Percentiles rank a stretch among this genome's conserved stretches.
These are phyloP conservation scores for human DNA, from an alignment of 2,113 vertebrate genomes.

Conservation along the genomic window GRCh38 chr5:141657501-141658000, in stretches of 20 bases:
- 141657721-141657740: background rate
- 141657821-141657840: slow-evolving; percentile 7
- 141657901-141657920: background rate
- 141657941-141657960: background rate
- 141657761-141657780: background rate
- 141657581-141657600: background rate
- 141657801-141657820: background rate
- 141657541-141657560: background rate
- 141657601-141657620: background rate
- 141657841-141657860: background rate
- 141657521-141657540: background rate
- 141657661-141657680: background rate
- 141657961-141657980: background rate
- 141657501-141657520: background rate
- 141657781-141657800: background rate
- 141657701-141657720: background rate
- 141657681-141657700: background rate
- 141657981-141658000: background rate
- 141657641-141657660: background rate
- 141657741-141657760: background rate
- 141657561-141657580: background rate
- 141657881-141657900: background rate
- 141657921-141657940: background rate
- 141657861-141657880: background rate
- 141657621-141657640: background rate